Conservation (phyloP, 2,797 vertebrate genomes). For the Catamblyrhynchus diadema region DNA sequence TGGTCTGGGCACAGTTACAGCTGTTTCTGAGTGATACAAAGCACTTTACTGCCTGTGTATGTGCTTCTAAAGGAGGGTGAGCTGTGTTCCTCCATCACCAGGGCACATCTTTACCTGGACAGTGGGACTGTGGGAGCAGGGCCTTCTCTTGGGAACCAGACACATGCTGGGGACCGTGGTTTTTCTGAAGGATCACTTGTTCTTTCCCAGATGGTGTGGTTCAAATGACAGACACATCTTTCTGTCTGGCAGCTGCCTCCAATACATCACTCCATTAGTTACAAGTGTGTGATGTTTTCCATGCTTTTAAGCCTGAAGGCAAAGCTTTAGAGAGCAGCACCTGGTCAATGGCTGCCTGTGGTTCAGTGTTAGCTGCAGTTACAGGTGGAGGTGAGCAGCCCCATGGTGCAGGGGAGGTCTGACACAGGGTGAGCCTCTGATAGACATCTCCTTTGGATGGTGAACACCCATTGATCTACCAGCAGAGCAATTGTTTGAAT, state of each 20-base stretch:
- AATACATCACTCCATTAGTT: accelerated
- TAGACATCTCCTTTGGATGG: background rate
- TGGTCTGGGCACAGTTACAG: background rate
- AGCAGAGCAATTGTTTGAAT: background rate
- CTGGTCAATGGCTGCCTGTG: background rate
- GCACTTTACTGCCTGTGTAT: accelerated
- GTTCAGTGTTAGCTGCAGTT: background rate
- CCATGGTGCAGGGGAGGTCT: background rate
- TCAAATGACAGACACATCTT: background rate
- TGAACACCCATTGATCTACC: background rate
- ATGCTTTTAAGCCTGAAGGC: background rate
- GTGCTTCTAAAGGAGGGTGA: background rate
- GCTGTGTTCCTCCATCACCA: background rate
- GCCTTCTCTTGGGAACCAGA: background rate
- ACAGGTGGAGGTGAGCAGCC: background rate
- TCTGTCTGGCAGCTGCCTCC: background rate
- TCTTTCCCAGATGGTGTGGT: background rate
- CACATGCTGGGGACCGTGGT: accelerated
- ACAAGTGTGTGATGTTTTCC: background rate
- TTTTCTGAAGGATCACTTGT: background rate
- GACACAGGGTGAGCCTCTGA: background rate
- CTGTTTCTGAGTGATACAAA: background rate
- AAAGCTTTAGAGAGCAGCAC: background rate
- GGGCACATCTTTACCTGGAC: background rate
- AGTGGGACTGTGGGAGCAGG: background rate